These are phyloP conservation scores for Imbricaverruca yamaguchii DNA, from an alignment of 2,888 invertebrate species.

Conservation along the genomic window DNA sequence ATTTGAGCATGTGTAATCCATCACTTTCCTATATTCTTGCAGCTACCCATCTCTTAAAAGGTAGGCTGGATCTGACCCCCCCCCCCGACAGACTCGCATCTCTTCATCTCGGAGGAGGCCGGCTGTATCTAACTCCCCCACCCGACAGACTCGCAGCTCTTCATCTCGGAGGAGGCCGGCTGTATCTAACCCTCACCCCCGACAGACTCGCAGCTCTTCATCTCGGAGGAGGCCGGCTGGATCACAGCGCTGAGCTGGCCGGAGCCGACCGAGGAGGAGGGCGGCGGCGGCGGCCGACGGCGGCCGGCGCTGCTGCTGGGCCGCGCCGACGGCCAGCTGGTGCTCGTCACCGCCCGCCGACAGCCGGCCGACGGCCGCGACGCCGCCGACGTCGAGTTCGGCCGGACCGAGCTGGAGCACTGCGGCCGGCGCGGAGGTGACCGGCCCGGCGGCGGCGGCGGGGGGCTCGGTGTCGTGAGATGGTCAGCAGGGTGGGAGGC, in stretches of 20 bases:
- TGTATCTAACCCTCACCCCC: background rate
- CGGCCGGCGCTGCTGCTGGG: constrained; percentile 10
- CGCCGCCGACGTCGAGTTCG: background rate
- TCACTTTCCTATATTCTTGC: background rate
- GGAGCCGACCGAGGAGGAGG: background rate
- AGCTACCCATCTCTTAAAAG: background rate
- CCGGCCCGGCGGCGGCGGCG: background rate
- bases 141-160: background rate
- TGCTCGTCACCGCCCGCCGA: background rate
- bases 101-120: too few species aligned
- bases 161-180: too few species aligned
- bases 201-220: background rate
- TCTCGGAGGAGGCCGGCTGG: constrained; percentile 1
- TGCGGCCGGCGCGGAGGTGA: background rate
- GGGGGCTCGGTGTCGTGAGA: background rate
- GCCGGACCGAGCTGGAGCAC: background rate
- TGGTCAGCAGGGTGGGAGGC: too few species aligned
- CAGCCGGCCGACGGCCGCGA: background rate
- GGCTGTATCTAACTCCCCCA: too few species aligned
- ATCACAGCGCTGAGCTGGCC: background rate
- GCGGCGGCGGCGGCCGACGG: background rate
- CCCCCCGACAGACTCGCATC: background rate
- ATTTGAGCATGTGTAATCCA: too few species aligned
- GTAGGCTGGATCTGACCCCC: background rate
- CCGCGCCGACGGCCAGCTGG: constrained; percentile 4